Evolutionary conservation across 2,888 invertebrate genomes (phyloP).

Genomic region (Nomada lathburiana): DNA sequence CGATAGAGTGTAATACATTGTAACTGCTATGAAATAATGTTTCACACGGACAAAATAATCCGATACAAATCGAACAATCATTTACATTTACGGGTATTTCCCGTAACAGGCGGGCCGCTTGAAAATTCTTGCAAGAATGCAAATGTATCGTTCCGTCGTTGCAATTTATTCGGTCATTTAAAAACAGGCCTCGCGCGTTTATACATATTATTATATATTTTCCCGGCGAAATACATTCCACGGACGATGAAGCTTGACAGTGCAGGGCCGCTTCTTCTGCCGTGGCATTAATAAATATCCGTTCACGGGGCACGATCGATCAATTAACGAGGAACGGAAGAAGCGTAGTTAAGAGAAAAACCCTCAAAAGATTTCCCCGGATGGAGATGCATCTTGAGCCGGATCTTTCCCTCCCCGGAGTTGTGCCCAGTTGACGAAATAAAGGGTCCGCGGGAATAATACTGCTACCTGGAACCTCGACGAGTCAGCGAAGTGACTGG

Average conservation of each 20-base stretch:
- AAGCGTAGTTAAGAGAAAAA: constrained; percentile 55
- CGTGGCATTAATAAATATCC: constrained; percentile 53
- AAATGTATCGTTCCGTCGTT: not conserved
- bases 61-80: no score
- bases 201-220: not conserved
- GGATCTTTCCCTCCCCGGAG: constrained; percentile 47
- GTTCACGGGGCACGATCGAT: constrained; percentile 40
- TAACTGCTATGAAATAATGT: no score
- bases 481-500: constrained; percentile 68
- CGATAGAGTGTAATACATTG: no score
- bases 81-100: no score
- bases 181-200: constrained; percentile 1
- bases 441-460: constrained; percentile 68
- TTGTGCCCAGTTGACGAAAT: constrained; percentile 71
- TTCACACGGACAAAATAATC: no score
- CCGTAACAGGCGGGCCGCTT: no score
- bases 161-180: constrained; percentile 3
- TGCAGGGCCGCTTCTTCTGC: not conserved
- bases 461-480: constrained; percentile 55
- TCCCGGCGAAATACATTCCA: not conserved
- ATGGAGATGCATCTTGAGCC: constrained; percentile 52
- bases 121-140: not conserved
- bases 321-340: constrained; percentile 45
- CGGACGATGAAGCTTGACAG: not conserved
- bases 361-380: constrained; percentile 54